Conservation (phyloP, 2,888 invertebrate genomes). For the Euproctis similis region DNA sequence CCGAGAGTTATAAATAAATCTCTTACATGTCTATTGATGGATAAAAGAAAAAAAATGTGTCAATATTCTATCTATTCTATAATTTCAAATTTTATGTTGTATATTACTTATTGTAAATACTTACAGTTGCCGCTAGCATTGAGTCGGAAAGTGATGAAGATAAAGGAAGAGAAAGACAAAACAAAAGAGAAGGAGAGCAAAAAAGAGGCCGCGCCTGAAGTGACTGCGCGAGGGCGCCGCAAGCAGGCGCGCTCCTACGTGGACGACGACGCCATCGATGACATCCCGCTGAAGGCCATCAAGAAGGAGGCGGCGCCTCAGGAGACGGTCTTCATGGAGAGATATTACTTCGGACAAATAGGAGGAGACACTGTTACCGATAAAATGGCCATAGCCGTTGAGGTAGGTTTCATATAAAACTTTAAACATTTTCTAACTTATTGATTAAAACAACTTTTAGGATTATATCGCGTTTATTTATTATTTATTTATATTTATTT, state of each 20-base stretch:
- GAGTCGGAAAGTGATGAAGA: conserved; percentile 45
- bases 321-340: conserved; percentile 75
- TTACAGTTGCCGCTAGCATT: conserved; percentile 51
- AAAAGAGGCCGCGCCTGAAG: conserved; percentile 17
- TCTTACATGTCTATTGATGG: too few species aligned
- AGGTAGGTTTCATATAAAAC: conserved; percentile 36
- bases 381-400: conserved; percentile 51
- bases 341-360: conserved; percentile 78
- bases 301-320: conserved; percentile 60
- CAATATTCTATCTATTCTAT: too few species aligned
- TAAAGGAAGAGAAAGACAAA: conserved; percentile 54
- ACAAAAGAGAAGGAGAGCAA: conserved; percentile 12
- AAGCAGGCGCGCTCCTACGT: conserved; percentile 48
- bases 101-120: neutral
- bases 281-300: conserved; percentile 56
- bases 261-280: conserved; percentile 58
- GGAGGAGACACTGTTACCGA: conserved; percentile 35
- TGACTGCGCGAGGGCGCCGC: conserved; percentile 30
- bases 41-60: too few species aligned
- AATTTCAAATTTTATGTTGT: neutral
- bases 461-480: too few species aligned
- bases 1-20: too few species aligned
- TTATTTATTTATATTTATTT: too few species aligned
- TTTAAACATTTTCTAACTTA: too few species aligned
- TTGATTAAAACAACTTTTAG: too few species aligned